phyloP scores from a whole-genome alignment of 2,888 invertebrate species.

The Temnothorax ravouxi region DNA sequence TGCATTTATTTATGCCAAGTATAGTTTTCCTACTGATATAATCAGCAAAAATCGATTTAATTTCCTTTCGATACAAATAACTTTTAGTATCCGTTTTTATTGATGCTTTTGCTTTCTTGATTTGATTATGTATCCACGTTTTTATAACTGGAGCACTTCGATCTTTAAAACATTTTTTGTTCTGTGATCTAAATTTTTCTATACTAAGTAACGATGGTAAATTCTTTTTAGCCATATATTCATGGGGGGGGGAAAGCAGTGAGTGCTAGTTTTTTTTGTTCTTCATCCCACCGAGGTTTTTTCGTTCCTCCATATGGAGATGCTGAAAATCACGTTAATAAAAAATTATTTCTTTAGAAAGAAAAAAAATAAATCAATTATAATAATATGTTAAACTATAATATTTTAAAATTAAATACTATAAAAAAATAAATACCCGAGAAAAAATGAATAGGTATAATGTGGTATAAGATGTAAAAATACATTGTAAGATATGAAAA shows the following conservation, averaged over 20 bases:
- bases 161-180: not conserved
- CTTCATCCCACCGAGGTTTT: not conserved
- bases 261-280: not conserved
- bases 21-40: not conserved
- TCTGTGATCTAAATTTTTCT: not conserved
- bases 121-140: not conserved
- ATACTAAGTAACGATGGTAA: not conserved
- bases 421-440: too few relatives aligned
- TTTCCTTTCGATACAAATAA: not conserved
- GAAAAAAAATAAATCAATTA: too few relatives aligned
- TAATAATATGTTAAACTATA: too few relatives aligned
- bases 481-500: too few relatives aligned
- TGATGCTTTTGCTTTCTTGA: not conserved
- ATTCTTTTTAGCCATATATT: not conserved
- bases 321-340: not conserved
- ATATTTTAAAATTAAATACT: too few relatives aligned
- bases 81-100: not conserved
- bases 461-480: too few relatives aligned
- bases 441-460: too few relatives aligned
- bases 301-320: not conserved
- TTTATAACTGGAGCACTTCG: not conserved
- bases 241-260: not conserved
- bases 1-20: not conserved
- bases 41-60: not conserved
- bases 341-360: not conserved